Base-by-base conservation (phyloP, 2,888 invertebrate species). In the Eupeodes luniger region DNA sequence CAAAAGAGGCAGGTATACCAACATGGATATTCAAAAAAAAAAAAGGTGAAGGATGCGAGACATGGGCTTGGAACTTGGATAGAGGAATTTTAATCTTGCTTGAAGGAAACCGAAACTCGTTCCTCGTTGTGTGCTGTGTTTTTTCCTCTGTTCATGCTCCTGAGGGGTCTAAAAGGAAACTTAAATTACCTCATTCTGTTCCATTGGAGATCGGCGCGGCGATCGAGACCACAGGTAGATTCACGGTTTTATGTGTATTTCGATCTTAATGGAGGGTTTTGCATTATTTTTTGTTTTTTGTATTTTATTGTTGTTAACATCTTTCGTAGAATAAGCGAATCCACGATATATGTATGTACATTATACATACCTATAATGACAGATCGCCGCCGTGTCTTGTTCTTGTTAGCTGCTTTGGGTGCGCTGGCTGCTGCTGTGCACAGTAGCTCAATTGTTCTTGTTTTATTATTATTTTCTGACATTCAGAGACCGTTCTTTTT, bases 321-420 rank as follows among this genome's bases (percentile, higher is more conserved):
- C 70, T 89, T 89, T 89, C 89, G 83, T 79, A 89, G 85, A 89
- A 89, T 83, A 76, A 85, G 69, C 66, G 83, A 79, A 76, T 82
- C 62, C 55, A 40, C 16, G 40, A 57, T 55, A 86, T 49, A 57
- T 16, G 10, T 49, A 57, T 16, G 10, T 11, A 57, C 12, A 10
- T 3, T 9, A 27, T 7, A 55, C 55, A 55, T 55, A 27, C 4
- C 1, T 64, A 66, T 74, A 78, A 78, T 69, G 77, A 76, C 70
- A 27, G 27, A 27, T 27, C 27, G 40, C 40, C 40, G 6, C 64
- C n/a, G 69, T 70, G 34, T 49, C 55, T 55, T 74, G 59, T 74
- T 51, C 70, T 67, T 79, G 67, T 79, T 64, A 62, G 85, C 67
- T 85, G 85, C 70, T 88, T 40, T 53, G 53, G 75, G 64, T 66